Conservation (phyloP, 2,797 vertebrate species). For the Gobio occitaniae region DNA sequence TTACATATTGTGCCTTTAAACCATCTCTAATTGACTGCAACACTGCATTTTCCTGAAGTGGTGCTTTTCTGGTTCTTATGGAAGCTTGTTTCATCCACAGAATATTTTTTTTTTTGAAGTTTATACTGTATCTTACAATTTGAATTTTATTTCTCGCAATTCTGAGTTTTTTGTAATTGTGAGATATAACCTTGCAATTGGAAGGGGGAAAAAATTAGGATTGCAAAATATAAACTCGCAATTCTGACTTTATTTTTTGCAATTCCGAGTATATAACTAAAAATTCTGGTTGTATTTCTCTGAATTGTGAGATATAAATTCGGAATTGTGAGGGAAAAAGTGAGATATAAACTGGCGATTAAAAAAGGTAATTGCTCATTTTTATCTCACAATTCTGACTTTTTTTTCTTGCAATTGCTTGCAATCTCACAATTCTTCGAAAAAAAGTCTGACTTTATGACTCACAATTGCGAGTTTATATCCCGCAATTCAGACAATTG, state of each 20-base stretch:
- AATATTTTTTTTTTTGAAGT: not conserved
- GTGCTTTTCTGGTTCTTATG: constrained; percentile 12
- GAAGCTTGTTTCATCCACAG: not conserved
- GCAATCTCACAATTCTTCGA: too few species aligned
- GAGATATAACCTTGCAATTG: not conserved
- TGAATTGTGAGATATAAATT: not conserved
- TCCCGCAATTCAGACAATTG: too few species aligned
- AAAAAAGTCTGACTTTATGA: too few species aligned
- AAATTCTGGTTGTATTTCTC: not conserved
- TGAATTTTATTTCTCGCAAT: not conserved
- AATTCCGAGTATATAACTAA: not conserved
- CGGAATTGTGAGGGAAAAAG: too few species aligned
- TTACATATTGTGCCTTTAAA: not conserved
- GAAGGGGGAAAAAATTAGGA: not conserved
- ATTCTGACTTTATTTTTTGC: not conserved
- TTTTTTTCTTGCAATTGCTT: not conserved
- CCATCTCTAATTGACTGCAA: not conserved
- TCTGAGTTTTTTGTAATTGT: not conserved
- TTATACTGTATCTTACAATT: not conserved
- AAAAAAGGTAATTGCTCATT: not conserved
- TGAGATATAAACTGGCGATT: not conserved
- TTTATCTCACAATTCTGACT: not conserved
- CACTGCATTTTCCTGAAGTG: not conserved
- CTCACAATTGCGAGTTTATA: too few species aligned
- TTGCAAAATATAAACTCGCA: not conserved